Base-by-base conservation (phyloP, 1,140 invertebrate genomes). In the Drosophila ogumai region DNA sequence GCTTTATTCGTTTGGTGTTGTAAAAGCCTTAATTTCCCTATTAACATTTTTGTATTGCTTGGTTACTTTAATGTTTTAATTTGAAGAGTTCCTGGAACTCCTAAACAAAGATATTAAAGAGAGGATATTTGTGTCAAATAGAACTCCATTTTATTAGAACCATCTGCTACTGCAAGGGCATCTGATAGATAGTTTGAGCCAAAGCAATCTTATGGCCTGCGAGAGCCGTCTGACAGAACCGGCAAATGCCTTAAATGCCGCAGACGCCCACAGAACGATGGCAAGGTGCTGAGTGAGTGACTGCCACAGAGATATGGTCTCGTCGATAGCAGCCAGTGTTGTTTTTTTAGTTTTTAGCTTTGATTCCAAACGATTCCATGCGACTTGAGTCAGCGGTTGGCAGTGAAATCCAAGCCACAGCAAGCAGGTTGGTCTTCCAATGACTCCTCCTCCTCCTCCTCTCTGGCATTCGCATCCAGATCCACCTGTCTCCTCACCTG, bases 231-330 rank as follows among this genome's bases (percentile, higher is more conserved):
- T 50, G 47, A 40, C 32, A 38, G 34, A 67, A 49, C 52, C 40
- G 71, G 41, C 43, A 63, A 85, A 74, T 81, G 67, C 81, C 82
- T 79, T 86, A 79, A 79, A 65, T 75, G 75, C 75, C 67, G 58
- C 40, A 54, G 60, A 73, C 78, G 82, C 82, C 81, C 74, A 55
- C 47, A 46, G 55, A 82, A 64, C 60, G 72, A 60, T 56, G 66
- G 68, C 82, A 75, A 86, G 79, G 82, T 87, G 82, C 60, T 68
- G 79, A 81, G 74, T 67, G 72, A 76, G 72, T 77, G 73, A 76
- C 73, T 86, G 66, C 74, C 63, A 69, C 67, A 54, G 60, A 78
- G 77, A 81, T 85, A 77, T 85, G 68, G 71, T 65, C 64, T 66
- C 41, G 32, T 36, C 66, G 46, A 75, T 71, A 73, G 41, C 34